Base-by-base conservation (phyloP, 2,888 invertebrate species). In the Colletes collaris region DNA sequence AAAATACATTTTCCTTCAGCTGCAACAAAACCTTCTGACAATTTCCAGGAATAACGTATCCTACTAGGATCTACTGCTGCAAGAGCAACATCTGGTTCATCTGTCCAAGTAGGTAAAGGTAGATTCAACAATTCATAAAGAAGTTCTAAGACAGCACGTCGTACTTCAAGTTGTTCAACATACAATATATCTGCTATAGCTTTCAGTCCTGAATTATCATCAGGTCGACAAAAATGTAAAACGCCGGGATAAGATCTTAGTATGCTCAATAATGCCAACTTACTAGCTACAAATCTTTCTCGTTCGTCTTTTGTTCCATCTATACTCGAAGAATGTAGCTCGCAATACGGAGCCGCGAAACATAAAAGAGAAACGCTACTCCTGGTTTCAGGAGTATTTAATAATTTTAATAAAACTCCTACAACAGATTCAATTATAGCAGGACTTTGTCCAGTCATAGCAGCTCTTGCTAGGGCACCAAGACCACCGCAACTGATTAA, bases 11-110 rank as follows among this genome's bases (percentile, higher is more conserved):
- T 95, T 62, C 98, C 98, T 94, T 99, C 99, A 74, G 97, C 97
- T 13, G 97, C 98, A n/a, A 99, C 97, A 92, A 99, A 99, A 50
- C 98, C 99, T 92, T 98, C 98, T 87, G 96, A 96, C 40, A 99
- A 93, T 87, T 97, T 95, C 98, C 98, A 99, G 0, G 96, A 95
- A 84, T 98, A 97, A 92, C 96, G 94, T 83, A 94, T 93, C 59
- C 94, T 92, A 69, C 90, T 90, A 3, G 98, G 97, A 95, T 98
- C 98, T 79, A 98, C 96, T 55, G 97, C 97, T 83, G 96, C 96
- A 82, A 99, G 93, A 1, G 98, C 98, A 53, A 97, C 96, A 59
- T 96, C 96, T 87, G 98, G 96, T 93, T 99, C 98, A 89, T 98
- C 98, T 1, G 98, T 98, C 98, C 98, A 98, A 89, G 96, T 96